Conservation (phyloP, 2,797 vertebrate species). For the Oreonectes daqikongensis region DNA sequence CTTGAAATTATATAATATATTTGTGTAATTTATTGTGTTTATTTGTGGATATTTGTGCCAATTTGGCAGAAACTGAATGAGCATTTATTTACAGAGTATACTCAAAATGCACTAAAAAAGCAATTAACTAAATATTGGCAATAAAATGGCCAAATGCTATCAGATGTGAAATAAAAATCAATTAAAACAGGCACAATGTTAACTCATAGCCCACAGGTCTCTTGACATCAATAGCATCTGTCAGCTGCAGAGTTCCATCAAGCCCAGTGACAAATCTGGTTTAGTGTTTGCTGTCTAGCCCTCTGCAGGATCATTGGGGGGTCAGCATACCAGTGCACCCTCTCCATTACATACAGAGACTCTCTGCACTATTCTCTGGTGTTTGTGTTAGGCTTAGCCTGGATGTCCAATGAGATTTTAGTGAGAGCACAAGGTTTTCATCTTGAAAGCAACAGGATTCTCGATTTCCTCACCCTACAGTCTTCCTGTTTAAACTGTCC, state of each 20-base stretch:
- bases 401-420: constrained; percentile 21
- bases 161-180: not conserved
- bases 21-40: too few relatives aligned
- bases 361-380: constrained; percentile 7
- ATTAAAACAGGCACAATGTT: not conserved
- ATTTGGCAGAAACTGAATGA: too few relatives aligned
- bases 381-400: constrained; percentile 27
- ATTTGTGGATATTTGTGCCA: too few relatives aligned
- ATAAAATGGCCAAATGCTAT: too few relatives aligned
- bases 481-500: constrained; percentile 9
- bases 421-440: constrained; percentile 24
- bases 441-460: constrained; percentile 17
- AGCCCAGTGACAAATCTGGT: constrained; percentile 20
- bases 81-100: too few relatives aligned
- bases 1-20: too few relatives aligned
- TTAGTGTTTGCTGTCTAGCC: constrained; percentile 36
- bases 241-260: constrained; percentile 34
- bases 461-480: constrained; percentile 24
- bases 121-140: too few relatives aligned
- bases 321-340: constrained; percentile 1
- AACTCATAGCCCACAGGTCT: not conserved
- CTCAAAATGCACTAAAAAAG: too few relatives aligned
- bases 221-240: constrained; percentile 14
- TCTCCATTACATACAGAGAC: constrained; percentile 22
- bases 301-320: constrained; percentile 15